phyloP scores from a whole-genome alignment of 2,888 invertebrate genomes.

The Lasioglossum oenotherae region DNA sequence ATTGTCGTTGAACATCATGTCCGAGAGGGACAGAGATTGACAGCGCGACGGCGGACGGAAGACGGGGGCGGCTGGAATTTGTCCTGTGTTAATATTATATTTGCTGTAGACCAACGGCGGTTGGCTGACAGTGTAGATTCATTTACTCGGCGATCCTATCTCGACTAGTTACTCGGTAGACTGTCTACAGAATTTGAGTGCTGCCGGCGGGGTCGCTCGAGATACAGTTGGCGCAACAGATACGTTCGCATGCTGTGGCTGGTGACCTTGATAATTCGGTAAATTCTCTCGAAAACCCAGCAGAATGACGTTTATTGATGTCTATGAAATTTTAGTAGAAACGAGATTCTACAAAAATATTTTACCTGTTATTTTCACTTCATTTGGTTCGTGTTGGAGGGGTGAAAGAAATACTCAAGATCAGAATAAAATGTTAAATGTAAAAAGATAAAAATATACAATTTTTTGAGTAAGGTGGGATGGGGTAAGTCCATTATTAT shows the following conservation, averaged over 20 bases:
- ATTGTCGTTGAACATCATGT: constrained; percentile 88
- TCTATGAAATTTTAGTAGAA: not conserved
- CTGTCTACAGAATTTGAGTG: not conserved
- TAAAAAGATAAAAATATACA: not conserved
- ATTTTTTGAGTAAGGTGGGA: not conserved
- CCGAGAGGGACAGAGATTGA: constrained; percentile 89
- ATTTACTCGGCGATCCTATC: not conserved
- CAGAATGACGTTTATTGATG: not conserved
- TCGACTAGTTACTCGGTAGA: not conserved
- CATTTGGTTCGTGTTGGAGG: not conserved
- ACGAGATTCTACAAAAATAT: not conserved
- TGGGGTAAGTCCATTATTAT: no score
- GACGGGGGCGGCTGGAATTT: constrained; percentile 79
- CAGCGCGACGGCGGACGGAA: constrained; percentile 87
- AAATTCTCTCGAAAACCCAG: not conserved
- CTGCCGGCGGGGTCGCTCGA: not conserved
- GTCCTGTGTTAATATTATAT: constrained; percentile 75
- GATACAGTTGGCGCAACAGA: not conserved
- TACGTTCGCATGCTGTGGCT: not conserved
- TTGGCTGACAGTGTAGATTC: constrained; percentile 17
- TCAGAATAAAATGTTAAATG: not conserved
- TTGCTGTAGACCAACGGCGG: constrained; percentile 53
- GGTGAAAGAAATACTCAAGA: not conserved
- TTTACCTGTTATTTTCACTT: not conserved
- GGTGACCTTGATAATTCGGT: not conserved